Evolutionary conservation across 2,797 vertebrate genomes (phyloP), one percentile per base, ranked within the genome.

Genomic region (Muscicapa striata): DNA sequence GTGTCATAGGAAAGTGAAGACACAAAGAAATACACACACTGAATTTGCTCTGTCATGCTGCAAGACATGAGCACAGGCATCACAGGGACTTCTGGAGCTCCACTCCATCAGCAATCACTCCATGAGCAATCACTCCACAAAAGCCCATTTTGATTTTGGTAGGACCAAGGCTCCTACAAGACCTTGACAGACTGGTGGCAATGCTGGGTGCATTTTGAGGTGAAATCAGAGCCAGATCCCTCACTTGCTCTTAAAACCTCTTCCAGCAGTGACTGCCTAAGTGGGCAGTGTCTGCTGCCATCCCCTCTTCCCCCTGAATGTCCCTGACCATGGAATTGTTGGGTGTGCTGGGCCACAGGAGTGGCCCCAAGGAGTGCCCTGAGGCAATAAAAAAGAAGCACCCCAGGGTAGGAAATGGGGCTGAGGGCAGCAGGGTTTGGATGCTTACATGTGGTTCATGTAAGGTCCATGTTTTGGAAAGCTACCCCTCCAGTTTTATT

Each of bases 41-140:
- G 8, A 21, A 14, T 73, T 67, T 66, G 27, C 40, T 80, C 57
- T 77, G 45, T 54, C 18, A 1, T 16, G 19, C 29, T 70, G 11
- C 0, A 1, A 61, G 68, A 15, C 16, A 5, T 0, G 10, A 64
- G 30, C 10, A 0, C 11, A 52, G 52, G 23, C 12, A 1, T 51
- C 32, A 24, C 18, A 52, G 55, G 16, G 20, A 40, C n/a, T 51
- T 62, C n/a, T 66, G 40, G 29, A 86, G 20, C 24, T 23, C 62
- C 46, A 22, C 15, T 70, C 36, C 36, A 36, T 36, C 36, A 59
- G n/a, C 59, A 58, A 10, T 29, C 20, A 14, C 43, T 73, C 38
- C 38, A 40, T 40, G 11, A 40, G 40, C 40, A 40, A 40, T 40
- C 40, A 40, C 15, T 40, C 27, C 30, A 72, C 20, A 36, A 91